These are phyloP conservation scores for Phoeniculus purpureus DNA, from an alignment of 2,797 vertebrate species.

Conservation along the genomic window DNA sequence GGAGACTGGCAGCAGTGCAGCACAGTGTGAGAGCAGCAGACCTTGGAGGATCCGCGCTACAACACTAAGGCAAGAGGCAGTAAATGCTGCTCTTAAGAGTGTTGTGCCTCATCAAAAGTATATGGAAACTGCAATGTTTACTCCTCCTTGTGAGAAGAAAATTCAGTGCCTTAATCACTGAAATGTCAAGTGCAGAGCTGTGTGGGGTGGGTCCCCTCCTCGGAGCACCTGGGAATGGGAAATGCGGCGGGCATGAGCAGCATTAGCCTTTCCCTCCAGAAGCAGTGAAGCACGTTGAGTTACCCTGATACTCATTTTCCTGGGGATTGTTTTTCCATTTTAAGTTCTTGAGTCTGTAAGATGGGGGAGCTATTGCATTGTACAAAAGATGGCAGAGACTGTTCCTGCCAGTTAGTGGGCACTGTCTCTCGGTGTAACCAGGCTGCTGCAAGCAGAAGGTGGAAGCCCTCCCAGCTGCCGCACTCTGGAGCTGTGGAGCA, in stretches of 20 bases:
- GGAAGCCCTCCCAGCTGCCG: background rate
- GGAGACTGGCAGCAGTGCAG: background rate
- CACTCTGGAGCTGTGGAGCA: fast-evolving
- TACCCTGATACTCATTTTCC: background rate
- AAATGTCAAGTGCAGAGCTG: background rate
- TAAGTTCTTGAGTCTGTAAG: constrained; percentile 64
- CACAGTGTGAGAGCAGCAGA: background rate
- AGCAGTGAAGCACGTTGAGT: fast-evolving
- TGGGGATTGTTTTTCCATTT: background rate
- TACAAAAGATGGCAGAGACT: background rate
- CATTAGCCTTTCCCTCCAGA: background rate
- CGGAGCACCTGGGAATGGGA: background rate
- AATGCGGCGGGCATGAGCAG: fast-evolving
- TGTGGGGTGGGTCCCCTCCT: background rate
- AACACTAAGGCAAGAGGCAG: background rate
- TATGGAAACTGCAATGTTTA: background rate
- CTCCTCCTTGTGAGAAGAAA: background rate
- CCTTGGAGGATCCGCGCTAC: fast-evolving
- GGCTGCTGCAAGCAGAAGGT: background rate
- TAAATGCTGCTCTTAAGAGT: fast-evolving
- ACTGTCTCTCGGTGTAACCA: background rate
- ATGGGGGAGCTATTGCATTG: constrained; percentile 77
- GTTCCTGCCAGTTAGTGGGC: background rate
- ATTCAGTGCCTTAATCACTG: background rate
- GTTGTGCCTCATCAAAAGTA: background rate